Base-by-base conservation (phyloP, 2,888 invertebrate genomes). In the Bellardia bayeri region DNA sequence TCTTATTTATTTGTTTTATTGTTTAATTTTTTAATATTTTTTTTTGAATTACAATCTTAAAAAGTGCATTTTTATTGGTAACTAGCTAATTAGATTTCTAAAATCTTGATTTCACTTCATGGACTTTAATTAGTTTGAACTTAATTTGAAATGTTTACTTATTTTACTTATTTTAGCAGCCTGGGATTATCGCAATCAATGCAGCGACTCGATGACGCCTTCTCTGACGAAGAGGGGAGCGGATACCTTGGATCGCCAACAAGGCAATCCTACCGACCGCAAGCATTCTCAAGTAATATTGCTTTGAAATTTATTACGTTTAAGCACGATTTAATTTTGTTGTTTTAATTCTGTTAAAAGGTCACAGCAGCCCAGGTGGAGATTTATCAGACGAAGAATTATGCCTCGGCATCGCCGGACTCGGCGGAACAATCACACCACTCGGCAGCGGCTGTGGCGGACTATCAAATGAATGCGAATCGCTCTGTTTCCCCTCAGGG, bases 221-320 rank as follows among this genome's bases (percentile, higher is more conserved):
- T 97, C 97, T 96, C 97, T 96, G 97, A 97, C 96, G 97, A 97
- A 96, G 96, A 96, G 95, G 96, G 96, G 94, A 96, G 95, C 94
- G 94, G 94, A 92, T 94, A 92, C 92, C 90, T 93, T 92, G 94
- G 93, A 92, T 94, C 94, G 92, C 94, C 94, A 91, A 93, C 94
- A 91, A 91, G 93, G 93, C 94, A 94, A 91, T 94, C 94, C 90
- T 94, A 94, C 90, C 91, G 93, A 93, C 93, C 94, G 91, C 94
- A 94, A 92, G 94, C 94, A 94, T 94, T 94, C 95, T 95, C 95
- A 95, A 95, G 94, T 94, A 89, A 90, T 89, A 40, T 6, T 30
- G 63, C 14, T 37, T 82, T 45, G 61, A n/a, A 42, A 40, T 58
- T 58, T 0, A 30, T 33, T 2, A 33, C 5, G 2, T 9, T 5